phyloP scores from a whole-genome alignment of 2,797 vertebrate genomes.

The Atherinosoma microstoma region DNA sequence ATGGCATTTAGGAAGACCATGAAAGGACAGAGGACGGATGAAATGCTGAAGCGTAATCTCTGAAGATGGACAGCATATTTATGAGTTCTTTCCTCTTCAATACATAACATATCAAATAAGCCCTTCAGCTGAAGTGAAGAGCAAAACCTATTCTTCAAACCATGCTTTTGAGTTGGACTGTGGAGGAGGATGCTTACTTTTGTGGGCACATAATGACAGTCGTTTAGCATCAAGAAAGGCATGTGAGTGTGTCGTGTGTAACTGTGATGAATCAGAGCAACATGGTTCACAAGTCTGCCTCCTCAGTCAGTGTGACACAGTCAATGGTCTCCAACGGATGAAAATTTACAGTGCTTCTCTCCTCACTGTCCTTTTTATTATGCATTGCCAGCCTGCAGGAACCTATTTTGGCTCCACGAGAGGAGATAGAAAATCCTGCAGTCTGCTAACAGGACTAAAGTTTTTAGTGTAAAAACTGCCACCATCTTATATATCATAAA shows the following conservation, averaged over 20 bases:
- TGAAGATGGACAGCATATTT: slow-evolving; percentile 14
- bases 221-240: slow-evolving; percentile 22
- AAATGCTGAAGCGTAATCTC: slow-evolving; percentile 26
- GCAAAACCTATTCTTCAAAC: not conserved
- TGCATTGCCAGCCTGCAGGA: slow-evolving; percentile 17
- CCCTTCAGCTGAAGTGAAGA: not conserved
- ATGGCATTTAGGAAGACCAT: slow-evolving; percentile 18
- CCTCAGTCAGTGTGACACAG: slow-evolving; percentile 60
- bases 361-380: slow-evolving; percentile 29
- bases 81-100: not conserved
- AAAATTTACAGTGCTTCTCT: slow-evolving; percentile 52
- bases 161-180: not conserved
- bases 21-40: slow-evolving; percentile 27
- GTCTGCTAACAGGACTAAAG: slow-evolving; percentile 22
- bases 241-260: slow-evolving; percentile 37
- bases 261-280: slow-evolving; percentile 69
- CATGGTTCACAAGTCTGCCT: slow-evolving; percentile 60
- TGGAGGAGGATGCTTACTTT: slow-evolving; percentile 8
- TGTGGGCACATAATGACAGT: not conserved
- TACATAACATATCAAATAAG: not conserved
- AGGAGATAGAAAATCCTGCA: not conserved
- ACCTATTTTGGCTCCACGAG: slow-evolving; percentile 15
- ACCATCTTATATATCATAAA: not conserved
- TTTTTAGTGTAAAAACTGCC: not conserved
- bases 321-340: slow-evolving; percentile 73